Percentiles rank a stretch among this genome's conserved stretches.
Evolutionary conservation across 2,797 vertebrate genomes (phyloP).

Genomic region (Enteromius anoplus): DNA sequence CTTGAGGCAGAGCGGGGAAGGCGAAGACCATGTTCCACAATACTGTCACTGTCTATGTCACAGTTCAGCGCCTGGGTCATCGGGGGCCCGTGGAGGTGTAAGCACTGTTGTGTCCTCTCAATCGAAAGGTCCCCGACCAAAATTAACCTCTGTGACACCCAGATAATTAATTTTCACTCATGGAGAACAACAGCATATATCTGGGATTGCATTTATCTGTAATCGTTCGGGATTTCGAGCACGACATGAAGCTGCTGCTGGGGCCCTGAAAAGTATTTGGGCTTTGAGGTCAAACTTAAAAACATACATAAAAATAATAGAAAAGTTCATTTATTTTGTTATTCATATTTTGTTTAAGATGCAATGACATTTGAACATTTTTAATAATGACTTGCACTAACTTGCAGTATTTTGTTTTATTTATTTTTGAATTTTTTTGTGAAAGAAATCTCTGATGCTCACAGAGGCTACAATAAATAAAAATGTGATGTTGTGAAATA

Average conservation of each 20-base stretch:
- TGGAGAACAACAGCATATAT: constrained; percentile 76
- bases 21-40: constrained; percentile 76
- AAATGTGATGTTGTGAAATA: not conserved
- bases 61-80: constrained; percentile 87
- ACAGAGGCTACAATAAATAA: not conserved
- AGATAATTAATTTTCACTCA: constrained; percentile 96
- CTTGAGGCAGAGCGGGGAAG: constrained; percentile 62
- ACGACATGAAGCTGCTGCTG: not conserved
- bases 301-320: not conserved
- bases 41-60: constrained; percentile 89
- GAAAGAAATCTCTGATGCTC: not conserved
- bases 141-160: constrained; percentile 91
- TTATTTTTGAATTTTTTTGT: too few species aligned
- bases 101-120: constrained; percentile 80
- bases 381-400: not conserved
- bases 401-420: too few species aligned
- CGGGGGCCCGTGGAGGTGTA: constrained; percentile 79
- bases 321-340: not conserved
- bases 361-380: not conserved
- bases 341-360: not conserved
- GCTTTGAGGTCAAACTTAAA: not conserved
- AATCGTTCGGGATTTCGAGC: constrained; percentile 36
- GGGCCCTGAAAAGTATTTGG: not conserved
- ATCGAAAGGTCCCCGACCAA: constrained; percentile 92
- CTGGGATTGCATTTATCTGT: constrained; percentile 52